Base-by-base conservation (phyloP, 2,888 invertebrate species). In the Agonopterix subpropinquella region DNA sequence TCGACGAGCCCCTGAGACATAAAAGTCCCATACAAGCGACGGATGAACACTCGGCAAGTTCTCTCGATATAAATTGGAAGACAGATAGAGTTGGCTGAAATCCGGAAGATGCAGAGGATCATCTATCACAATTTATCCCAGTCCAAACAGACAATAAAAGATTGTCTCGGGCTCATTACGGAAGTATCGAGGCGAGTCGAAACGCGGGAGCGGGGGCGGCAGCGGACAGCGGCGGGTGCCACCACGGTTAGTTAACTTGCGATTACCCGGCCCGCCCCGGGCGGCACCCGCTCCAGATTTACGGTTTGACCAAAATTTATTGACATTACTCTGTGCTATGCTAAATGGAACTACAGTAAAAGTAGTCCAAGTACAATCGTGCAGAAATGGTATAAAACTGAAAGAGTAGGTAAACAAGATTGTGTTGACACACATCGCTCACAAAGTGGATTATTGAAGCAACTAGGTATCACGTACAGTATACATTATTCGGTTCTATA, bases 121-220 rank as follows among this genome's bases (percentile, higher is more conserved):
- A 82, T 85, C 72, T 77, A 80, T 84, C 78, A 83, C 81, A 81
- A 83, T 82, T 83, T 82, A 81, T 82, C 79, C 70, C 61, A 73
- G 77, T 79, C 77, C 73, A 73, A 76, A 70, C 66, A 71, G 77
- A 81, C 76, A 80, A 78, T 79, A 80, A 84, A 80, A 79, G 69
- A 82, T 80, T 74, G 77, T 80, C 73, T 75, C 65, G 68, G 62
- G 72, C 70, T 80, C 76, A 80, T 80, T 80, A 69, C 62, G 69
- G 62, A 57, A 64, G 11, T 11, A 42, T 42, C 42, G 42, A 49
- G 50, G 55, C 51, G 28, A 28, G 28, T 28, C 28, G 28, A 28
- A 28, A 28, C 28, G 28, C 28, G 28, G 28, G 61, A 66, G 62
- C 51, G 57, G 56, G 59, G 50, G 52, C 50, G 56, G 57, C 49